Base-by-base conservation (phyloP, 2,113 vertebrate species). In the Ciconia stormi region DNA sequence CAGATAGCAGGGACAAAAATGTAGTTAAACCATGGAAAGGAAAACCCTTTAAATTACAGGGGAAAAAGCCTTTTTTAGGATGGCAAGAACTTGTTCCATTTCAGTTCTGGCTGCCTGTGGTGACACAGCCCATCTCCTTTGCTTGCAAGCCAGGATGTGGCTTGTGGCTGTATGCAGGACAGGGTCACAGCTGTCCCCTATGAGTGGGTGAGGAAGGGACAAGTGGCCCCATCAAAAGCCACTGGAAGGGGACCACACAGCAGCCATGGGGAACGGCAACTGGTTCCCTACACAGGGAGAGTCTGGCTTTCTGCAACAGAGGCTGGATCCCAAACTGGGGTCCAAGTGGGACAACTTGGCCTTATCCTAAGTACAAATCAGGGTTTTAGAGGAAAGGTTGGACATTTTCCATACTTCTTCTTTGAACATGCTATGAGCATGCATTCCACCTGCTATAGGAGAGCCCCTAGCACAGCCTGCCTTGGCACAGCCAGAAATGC, bases 391-490 rank as follows among this genome's bases (percentile, higher is more conserved):
- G 27, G 11, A 63, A 86, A 83, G 21, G 20, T 6, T 30, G 7
- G 34, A 22, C 23, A 86, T 90, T 13, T 56, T 13, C 29, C 0
- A 2, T 61, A 69, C 58, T 76, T 67, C 18, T 61, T 42, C 44
- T 77, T 61, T 26, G 52, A 47, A 26, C 2, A 4, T 0, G 0
- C 14, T 38, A 13, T 20, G 17, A 88, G 3, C 18, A 8, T 7
- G 8, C 6, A 34, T 61, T 61, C 34, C 9, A 27, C 46, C 11
- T 34, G 34, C 40, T 47, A 2, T 9, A 42, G n/a, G n/a, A 82
- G 13, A 89, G 8, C 20, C n/a, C 30, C 16, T 59, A 36, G 34
- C 21, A 22, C 9, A 59, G 9, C 17, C 34, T 67, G 40, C 23
- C 58, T 53, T 69, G 46, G 38, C 78, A 70, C 11, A 73, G 25